phyloP scores from a whole-genome alignment of 2,797 vertebrate species.

The Oreonectes daqikongensis region DNA sequence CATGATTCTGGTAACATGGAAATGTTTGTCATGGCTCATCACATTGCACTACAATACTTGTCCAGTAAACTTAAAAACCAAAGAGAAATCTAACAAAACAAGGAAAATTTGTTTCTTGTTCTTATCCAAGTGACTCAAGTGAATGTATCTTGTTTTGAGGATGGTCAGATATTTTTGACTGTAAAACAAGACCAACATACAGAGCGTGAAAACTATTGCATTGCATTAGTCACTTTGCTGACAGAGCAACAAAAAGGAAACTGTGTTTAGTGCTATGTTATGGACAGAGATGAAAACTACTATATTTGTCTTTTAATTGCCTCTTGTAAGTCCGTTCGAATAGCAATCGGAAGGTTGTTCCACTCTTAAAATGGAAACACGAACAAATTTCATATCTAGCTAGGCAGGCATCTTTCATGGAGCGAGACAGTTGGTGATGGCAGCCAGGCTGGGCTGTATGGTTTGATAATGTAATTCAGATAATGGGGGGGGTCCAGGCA shows the following conservation, averaged over 20 bases:
- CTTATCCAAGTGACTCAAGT: no score
- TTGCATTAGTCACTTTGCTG: neutral
- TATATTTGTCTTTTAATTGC: neutral
- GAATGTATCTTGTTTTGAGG: no score
- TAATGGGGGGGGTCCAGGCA: conserved; percentile 17
- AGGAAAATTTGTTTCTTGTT: no score
- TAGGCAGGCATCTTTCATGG: conserved; percentile 22
- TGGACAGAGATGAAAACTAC: neutral
- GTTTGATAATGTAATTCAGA: conserved; percentile 24
- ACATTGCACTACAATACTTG: no score
- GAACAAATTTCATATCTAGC: conserved; percentile 19
- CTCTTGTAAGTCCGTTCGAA: neutral
- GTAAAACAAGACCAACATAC: no score
- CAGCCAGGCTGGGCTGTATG: conserved; percentile 5
- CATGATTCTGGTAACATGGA: no score
- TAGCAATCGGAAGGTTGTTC: neutral
- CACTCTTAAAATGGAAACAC: conserved; percentile 1
- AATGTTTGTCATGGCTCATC: no score
- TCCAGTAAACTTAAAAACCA: no score
- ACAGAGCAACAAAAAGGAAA: no score
- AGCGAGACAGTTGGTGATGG: conserved; percentile 28
- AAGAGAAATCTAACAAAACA: no score
- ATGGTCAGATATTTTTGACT: no score
- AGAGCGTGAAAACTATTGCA: no score
- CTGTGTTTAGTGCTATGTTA: neutral